Base-by-base conservation (phyloP, 1,140 invertebrate genomes). In the Melitaea cinxia region DNA sequence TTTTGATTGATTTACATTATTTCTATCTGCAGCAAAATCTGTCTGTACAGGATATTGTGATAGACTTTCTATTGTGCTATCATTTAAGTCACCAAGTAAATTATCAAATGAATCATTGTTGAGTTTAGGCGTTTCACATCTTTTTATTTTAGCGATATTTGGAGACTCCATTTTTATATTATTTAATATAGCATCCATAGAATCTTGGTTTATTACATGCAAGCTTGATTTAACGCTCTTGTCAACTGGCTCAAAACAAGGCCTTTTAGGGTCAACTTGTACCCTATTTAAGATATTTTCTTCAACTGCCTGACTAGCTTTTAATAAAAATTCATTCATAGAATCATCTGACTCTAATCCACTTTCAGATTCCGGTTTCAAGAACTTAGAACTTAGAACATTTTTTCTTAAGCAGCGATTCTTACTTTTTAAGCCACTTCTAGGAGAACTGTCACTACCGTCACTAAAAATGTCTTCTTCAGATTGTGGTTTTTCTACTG, bases 71-170 rank as follows among this genome's bases (percentile, higher is more conserved):
- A 91, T 80, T 30, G 82, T 82, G 81, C 85, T 89, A 35, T 92
- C 91, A 83, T 92, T 89, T 56, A 92, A 84, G 75, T 84, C 84
- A 3, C 73, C 83, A 47, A 91, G 73, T 60, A 92, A 75, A 70
- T 65, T 88, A 66, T 92, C 91, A 79, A 92, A 92, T n/a, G 91
- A 91, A 71, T 92, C 91, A 84, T 92, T 89, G 49, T 81, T 79
- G 7, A 83, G 30, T 30, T 61, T 56, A 9, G 78, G 80, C 1
- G 85, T 81, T 47, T 80, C 70, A 78, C 61, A 73, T 33, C 78
- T 85, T 57, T 82, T 85, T 7, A 75, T 47, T 68, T 78, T 80
- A 24, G 67, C 66, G 9, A 82, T 10, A 24, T 57, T 53, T 49
- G 88, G 83, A 6, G 86, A 87, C 15, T 81, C 79, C 23, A 89